phyloP scores from a whole-genome alignment of 2,797 vertebrate species.

The Centropyge bicolor region DNA sequence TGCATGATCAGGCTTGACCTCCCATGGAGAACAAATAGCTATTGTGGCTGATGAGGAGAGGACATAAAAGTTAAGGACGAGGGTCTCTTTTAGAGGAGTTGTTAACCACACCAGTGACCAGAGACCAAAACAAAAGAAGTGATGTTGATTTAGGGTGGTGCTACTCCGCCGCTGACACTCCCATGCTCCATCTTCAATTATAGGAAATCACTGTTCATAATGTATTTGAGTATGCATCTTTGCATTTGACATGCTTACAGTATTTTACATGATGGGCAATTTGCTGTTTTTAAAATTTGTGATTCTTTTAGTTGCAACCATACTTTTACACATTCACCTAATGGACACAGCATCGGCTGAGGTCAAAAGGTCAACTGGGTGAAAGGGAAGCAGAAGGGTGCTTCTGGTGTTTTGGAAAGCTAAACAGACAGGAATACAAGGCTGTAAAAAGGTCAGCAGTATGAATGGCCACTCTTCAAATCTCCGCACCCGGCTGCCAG shows the following conservation, averaged over 20 bases:
- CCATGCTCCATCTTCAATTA: not conserved
- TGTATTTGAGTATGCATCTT: not conserved
- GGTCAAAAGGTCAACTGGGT: constrained; percentile 46
- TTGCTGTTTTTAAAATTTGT: not conserved
- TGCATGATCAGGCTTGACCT: constrained; percentile 69
- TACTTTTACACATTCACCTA: constrained; percentile 3
- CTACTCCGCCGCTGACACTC: constrained; percentile 21
- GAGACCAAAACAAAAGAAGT: constrained; percentile 62
- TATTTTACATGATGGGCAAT: constrained; percentile 4
- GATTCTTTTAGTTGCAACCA: not conserved
- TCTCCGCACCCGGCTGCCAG: not conserved
- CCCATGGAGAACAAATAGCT: constrained; percentile 74
- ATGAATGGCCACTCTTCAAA: constrained; percentile 53
- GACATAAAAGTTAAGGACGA: constrained; percentile 62
- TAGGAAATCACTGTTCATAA: not conserved
- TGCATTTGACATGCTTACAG: not conserved
- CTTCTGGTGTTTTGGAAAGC: constrained; percentile 52
- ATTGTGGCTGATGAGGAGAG: constrained; percentile 64
- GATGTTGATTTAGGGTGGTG: constrained; percentile 59
- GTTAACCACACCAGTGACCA: constrained; percentile 66
- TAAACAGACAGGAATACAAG: constrained; percentile 52
- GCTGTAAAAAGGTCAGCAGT: constrained; percentile 65
- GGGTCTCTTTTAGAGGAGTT: constrained; percentile 57
- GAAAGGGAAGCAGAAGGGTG: constrained; percentile 46
- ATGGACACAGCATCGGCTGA: not conserved